These are phyloP conservation scores for Pluvialis apricaria DNA, from an alignment of 2,113 vertebrate species.

Conservation along the genomic window DNA sequence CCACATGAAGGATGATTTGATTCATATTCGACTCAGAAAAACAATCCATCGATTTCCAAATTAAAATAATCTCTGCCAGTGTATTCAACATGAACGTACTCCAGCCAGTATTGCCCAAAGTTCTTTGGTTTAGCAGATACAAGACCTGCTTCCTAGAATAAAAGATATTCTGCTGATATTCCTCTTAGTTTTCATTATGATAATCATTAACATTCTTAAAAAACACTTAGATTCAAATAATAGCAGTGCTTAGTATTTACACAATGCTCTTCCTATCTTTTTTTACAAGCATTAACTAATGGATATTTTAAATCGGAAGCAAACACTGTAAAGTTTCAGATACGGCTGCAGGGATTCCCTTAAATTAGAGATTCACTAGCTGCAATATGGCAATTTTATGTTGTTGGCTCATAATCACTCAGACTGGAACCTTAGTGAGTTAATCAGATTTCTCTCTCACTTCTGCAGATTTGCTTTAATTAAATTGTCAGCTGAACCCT, in stretches of 20 bases:
- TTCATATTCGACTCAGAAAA: neutral
- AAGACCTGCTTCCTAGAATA: neutral
- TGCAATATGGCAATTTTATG: neutral
- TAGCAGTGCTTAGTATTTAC: neutral
- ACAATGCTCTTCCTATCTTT: neutral
- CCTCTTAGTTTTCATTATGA: neutral
- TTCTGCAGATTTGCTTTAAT: constrained; percentile 11
- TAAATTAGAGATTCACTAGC: neutral
- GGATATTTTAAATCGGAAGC: neutral
- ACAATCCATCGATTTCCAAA: neutral
- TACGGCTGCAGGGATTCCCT: constrained; percentile 7
- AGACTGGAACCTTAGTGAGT: neutral
- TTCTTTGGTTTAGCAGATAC: neutral
- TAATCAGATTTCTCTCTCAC: neutral
- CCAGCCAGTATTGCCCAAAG: neutral
- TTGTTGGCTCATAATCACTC: neutral
- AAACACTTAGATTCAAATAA: neutral
- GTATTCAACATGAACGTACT: neutral
- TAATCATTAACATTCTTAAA: neutral
- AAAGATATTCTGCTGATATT: neutral
- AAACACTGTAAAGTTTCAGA: neutral
- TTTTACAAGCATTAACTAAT: neutral
- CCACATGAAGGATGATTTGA: neutral
- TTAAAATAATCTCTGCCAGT: neutral
- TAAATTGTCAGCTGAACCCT: neutral